These are phyloP conservation scores for Tipula unca DNA, from an alignment of 2,888 invertebrate genomes.

Conservation along the genomic window DNA sequence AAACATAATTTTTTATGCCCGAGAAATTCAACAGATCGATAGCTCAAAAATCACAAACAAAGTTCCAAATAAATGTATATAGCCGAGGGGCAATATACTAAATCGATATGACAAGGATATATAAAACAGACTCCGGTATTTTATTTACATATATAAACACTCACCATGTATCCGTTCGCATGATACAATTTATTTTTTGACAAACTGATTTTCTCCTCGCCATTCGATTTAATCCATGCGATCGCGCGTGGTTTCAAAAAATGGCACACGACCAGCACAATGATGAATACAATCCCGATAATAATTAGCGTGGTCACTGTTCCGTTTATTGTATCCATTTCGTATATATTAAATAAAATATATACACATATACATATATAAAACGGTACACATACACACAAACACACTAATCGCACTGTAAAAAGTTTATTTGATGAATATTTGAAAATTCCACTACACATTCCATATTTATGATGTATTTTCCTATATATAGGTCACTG, in stretches of 20 bases:
- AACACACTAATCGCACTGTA: background rate
- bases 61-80: background rate
- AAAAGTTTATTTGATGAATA: background rate
- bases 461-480: background rate
- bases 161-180: constrained; percentile 59
- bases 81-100: background rate
- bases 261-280: constrained; percentile 36
- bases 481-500: constrained; percentile 14
- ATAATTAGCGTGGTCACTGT: constrained; percentile 35
- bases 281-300: constrained; percentile 34
- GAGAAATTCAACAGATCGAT: background rate
- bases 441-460: background rate
- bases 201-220: constrained; percentile 41
- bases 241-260: constrained; percentile 37
- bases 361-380: background rate
- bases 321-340: constrained; percentile 34
- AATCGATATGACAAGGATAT: background rate
- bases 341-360: background rate
- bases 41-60: background rate
- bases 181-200: constrained; percentile 47
- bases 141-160: no score
- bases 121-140: no score
- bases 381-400: background rate
- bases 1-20: background rate
- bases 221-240: constrained; percentile 40